A percentile compares a stretch with the other conserved stretches of the same genome.
Conservation (phyloP, 2,797 vertebrate genomes). For the Margarornis squamiger region DNA sequence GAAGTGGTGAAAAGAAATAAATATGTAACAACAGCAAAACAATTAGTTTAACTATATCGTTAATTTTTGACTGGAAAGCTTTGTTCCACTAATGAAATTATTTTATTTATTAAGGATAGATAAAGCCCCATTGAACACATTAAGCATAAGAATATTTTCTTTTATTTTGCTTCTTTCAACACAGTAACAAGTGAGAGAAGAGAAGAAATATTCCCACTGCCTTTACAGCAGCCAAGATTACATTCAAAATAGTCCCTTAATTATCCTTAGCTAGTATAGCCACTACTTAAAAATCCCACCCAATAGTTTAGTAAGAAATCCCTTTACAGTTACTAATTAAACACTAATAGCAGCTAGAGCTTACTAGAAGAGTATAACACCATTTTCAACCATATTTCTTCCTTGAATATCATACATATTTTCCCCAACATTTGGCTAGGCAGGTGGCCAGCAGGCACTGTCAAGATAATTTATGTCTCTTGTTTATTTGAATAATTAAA, state of each 20-base stretch:
- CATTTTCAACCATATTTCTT: not conserved
- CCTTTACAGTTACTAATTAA: not conserved
- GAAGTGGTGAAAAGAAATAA: not conserved
- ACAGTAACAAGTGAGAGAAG: not conserved
- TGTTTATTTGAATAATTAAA: constrained; percentile 68
- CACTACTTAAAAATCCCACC: not conserved
- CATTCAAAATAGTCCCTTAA: not conserved
- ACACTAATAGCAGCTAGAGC: not conserved
- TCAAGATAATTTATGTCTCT: constrained; percentile 69
- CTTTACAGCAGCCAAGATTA: not conserved
- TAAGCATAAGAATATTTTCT: not conserved
- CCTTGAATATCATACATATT: not conserved
- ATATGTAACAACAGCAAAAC: not conserved
- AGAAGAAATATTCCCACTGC: not conserved
- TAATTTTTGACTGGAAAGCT: not conserved
- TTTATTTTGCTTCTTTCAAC: not conserved
- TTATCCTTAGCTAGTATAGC: not conserved
- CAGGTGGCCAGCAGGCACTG: constrained; percentile 68
- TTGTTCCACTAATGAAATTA: not conserved
- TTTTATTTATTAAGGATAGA: not conserved
- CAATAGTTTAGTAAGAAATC: not conserved
- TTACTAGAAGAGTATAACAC: not conserved
- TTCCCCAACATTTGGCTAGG: constrained; percentile 59
- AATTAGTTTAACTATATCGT: not conserved
- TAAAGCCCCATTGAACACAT: not conserved